These are phyloP conservation scores for Callospermophilus lateralis DNA, from an alignment of 2,113 vertebrate species.

Conservation along the genomic window DNA sequence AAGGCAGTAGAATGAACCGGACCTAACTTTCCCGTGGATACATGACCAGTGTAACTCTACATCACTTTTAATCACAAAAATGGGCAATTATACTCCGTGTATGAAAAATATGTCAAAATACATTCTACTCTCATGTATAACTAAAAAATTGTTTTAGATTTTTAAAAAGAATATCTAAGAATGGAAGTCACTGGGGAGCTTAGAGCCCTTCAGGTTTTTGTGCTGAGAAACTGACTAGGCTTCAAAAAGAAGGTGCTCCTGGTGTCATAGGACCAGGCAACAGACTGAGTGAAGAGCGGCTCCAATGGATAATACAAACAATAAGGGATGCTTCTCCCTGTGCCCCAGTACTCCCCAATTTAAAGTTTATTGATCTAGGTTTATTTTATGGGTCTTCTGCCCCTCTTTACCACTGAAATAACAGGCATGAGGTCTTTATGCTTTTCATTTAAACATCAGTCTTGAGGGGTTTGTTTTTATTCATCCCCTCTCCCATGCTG, in stretches of 20 bases:
- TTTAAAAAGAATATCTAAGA: neutral
- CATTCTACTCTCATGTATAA: no score
- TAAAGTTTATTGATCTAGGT: neutral
- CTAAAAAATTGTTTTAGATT: no score
- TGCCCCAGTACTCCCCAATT: neutral
- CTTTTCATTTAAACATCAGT: neutral
- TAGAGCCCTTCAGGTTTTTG: neutral
- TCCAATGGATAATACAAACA: no score
- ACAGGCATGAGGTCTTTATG: neutral
- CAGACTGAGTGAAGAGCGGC: neutral
- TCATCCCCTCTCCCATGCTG: no score
- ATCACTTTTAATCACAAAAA: no score
- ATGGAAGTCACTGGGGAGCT: neutral
- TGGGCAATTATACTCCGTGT: no score
- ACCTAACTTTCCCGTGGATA: no score
- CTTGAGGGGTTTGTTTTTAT: no score
- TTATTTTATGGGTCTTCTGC: neutral
- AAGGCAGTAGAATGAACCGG: no score
- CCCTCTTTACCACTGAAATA: neutral
- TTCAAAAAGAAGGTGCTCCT: neutral
- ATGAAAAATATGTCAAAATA: no score
- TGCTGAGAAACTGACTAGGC: neutral
- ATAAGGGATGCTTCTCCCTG: neutral
- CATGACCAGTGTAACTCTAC: no score
- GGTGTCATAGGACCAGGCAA: neutral